Evolutionary conservation across 2,888 invertebrate genomes (phyloP).

Genomic region (Oligia fasciuncula): DNA sequence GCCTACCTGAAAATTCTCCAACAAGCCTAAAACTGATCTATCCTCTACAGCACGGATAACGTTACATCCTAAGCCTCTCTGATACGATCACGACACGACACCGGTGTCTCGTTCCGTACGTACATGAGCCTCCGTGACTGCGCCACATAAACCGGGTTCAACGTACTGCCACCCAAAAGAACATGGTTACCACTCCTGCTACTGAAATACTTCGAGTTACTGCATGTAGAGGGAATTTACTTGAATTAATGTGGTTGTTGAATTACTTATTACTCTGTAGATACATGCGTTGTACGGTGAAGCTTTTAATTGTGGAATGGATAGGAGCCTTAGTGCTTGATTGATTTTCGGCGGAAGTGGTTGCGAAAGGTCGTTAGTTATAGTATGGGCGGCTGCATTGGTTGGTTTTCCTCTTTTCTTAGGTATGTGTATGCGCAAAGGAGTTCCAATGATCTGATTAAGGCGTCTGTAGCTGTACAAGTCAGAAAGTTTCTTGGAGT

Average conservation of each 20-base stretch:
- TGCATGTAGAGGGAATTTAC: background rate
- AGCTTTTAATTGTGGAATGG: background rate
- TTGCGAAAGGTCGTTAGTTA: background rate
- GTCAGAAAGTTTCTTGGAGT: background rate
- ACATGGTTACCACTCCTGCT: conserved; percentile 40
- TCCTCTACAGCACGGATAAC: background rate
- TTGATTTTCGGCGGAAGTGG: background rate
- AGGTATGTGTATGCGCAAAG: background rate
- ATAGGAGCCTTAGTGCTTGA: background rate
- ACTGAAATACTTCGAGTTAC: conserved; percentile 31
- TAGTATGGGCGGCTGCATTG: background rate
- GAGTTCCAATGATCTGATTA: background rate
- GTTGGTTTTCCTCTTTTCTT: background rate
- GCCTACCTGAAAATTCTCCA: no score
- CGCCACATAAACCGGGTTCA: conserved; percentile 50
- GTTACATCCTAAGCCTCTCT: conserved; percentile 40
- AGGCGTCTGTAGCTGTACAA: background rate
- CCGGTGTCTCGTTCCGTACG: conserved; percentile 42
- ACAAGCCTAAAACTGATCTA: background rate
- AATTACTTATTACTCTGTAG: background rate
- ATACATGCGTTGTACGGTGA: background rate
- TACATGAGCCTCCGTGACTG: conserved; percentile 57
- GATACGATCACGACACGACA: conserved; percentile 59
- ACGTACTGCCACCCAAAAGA: conserved; percentile 39
- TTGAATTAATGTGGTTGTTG: background rate